Evolutionary conservation across 2,888 invertebrate genomes (phyloP), one percentile per base, ranked within the genome.

Genomic region (Ectobius pallidus): DNA sequence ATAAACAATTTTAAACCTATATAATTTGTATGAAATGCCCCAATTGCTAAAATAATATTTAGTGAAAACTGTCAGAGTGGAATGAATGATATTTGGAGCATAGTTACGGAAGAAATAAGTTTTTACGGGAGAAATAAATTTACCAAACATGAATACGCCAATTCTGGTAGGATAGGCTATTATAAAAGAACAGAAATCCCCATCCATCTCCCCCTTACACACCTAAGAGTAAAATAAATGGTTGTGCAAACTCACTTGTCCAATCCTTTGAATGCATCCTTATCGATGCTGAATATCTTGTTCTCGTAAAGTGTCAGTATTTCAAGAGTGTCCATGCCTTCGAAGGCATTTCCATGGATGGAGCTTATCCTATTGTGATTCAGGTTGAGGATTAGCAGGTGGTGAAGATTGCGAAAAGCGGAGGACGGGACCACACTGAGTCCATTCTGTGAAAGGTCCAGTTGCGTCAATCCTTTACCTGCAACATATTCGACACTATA

Each of bases 281-380:
- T 87, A 80, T 95, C 94, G 77, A 96, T 90, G 69, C 86, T 87
- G 77, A 89, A 88, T 80, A 95, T 91, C 84, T 90, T 91, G 82
- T 95, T 95, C 82, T 94, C 95, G 82, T 95, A 96, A 42, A 96
- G 84, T 14, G 93, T 94, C 46, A 96, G 87, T 77, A 95, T 93
- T 82, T 95, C 94, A 77, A 96, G 84, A 2, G 95, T 94, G 80
- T 93, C 93, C 78, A 96, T 85, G 0, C 96, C 96, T 80, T 92
- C 90, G 81, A 96, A 96, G 11, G 95, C 95, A 77, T 89, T 89
- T 75, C 89, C 89, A 80, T 93, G 94, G 39, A 96, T 87, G 69
- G 89, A 90, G 62, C 87, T 88, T 79, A 96, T 93, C 85, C 86
- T 87, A 82, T 96, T 96, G 83, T 94, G 93, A 84, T 95, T 96